Conservation (phyloP, 2,113 vertebrate genomes). For the Eretmochelys imbricata region DNA sequence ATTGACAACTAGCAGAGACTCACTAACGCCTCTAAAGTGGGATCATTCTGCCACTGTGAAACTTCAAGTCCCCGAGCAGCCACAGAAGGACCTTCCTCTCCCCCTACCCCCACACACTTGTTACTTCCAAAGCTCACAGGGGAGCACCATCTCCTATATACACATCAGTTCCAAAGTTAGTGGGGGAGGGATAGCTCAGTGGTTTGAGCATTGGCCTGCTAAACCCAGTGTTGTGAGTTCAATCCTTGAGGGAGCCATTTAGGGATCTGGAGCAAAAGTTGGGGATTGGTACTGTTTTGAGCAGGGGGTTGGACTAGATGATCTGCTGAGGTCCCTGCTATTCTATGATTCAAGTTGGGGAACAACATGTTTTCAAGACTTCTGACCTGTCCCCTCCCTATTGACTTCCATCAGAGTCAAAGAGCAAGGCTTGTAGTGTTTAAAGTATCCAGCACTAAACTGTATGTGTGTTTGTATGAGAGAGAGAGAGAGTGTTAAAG, state of each 20-base stretch:
- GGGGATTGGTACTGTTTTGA: too few species aligned
- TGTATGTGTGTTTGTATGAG: background rate
- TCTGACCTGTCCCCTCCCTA: background rate
- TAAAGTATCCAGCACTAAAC: background rate
- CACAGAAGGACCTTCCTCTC: background rate
- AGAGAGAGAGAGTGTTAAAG: background rate
- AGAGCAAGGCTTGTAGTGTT: background rate
- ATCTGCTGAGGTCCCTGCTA: too few species aligned
- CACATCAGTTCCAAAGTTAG: background rate
- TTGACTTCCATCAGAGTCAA: background rate
- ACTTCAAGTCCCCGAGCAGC: background rate
- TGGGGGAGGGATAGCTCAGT: too few species aligned
- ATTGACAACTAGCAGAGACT: background rate
- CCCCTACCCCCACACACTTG: background rate
- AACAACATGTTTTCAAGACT: background rate
- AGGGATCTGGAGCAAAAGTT: too few species aligned
- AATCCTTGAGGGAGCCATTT: too few species aligned
- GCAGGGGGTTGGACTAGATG: too few species aligned
- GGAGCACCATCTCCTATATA: background rate
- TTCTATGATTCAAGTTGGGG: background rate
- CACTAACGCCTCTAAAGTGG: background rate
- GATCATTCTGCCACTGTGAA: background rate
- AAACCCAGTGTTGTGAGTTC: too few species aligned
- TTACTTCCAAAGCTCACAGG: background rate
- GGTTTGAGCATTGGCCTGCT: too few species aligned